Conservation (phyloP, 2,797 vertebrate species). For the Myiotriccus ornatus region DNA sequence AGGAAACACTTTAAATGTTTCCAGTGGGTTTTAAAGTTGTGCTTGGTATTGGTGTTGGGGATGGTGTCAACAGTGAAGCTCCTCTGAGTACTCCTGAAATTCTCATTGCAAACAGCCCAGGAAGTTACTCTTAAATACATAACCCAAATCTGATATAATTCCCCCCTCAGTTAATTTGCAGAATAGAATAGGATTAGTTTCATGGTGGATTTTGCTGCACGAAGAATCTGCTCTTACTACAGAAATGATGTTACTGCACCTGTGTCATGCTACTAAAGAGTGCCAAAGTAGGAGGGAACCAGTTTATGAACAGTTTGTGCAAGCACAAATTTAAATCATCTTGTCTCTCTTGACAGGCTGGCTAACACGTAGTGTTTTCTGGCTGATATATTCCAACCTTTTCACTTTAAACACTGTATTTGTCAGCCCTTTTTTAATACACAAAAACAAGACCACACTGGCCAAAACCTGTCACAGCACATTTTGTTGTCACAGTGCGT, state of each 20-base stretch:
- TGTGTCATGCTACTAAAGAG: background rate
- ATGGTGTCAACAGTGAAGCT: background rate
- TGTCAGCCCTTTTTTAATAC: constrained; percentile 53
- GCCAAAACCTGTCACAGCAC: constrained; percentile 38
- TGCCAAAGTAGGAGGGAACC: background rate
- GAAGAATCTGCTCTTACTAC: background rate
- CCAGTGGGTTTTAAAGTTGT: background rate
- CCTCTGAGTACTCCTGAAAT: background rate
- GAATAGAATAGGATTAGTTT: background rate
- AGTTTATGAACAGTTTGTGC: background rate
- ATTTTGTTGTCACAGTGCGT: constrained; percentile 55
- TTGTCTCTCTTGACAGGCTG: background rate
- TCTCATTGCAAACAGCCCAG: background rate
- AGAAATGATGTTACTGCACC: background rate
- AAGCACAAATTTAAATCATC: background rate
- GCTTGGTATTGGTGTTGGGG: background rate
- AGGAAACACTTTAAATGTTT: background rate
- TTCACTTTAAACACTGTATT: constrained; percentile 25
- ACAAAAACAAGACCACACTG: constrained; percentile 41
- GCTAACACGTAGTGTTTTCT: background rate
- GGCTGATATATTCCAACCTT: background rate
- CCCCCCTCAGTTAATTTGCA: background rate
- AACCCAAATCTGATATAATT: background rate
- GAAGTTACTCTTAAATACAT: background rate
- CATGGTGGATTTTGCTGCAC: background rate